Percentiles rank a stretch among this genome's conserved stretches.
Evolutionary conservation across 2,113 vertebrate species (phyloP).

Genomic region (Xiphophorus couchianus): DNA sequence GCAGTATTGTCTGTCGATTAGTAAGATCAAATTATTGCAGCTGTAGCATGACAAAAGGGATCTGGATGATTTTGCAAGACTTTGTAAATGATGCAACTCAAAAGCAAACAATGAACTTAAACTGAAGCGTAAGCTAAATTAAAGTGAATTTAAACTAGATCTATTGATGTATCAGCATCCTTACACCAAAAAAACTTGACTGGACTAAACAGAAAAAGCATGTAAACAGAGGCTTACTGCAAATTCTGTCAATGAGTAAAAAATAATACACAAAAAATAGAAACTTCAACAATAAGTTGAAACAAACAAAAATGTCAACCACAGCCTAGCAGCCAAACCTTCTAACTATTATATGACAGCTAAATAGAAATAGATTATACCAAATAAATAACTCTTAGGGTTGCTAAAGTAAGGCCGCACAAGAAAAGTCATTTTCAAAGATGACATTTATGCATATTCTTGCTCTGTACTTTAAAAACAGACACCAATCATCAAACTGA

Average conservation of each 20-base stretch:
- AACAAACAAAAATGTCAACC: neutral
- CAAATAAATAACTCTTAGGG: neutral
- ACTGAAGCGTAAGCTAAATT: neutral
- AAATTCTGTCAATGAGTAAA: neutral
- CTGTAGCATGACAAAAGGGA: neutral
- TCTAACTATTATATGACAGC: neutral
- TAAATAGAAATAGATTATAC: neutral
- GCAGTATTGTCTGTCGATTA: neutral
- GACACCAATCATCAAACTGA: neutral
- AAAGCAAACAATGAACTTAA: neutral
- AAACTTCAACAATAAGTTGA: neutral
- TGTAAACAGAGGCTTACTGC: neutral
- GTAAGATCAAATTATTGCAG: neutral
- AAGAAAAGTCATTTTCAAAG: neutral
- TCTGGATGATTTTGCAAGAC: neutral
- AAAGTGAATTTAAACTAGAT: neutral
- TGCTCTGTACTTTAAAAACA: neutral
- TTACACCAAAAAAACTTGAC: neutral
- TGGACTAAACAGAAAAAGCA: neutral
- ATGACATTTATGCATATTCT: neutral
- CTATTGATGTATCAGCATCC: neutral
- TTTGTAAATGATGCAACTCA: neutral
- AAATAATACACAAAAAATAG: neutral
- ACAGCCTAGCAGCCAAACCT: neutral
- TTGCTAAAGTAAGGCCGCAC: neutral